Conservation (phyloP, 1,140 invertebrate genomes). For the Spodoptera litura region DNA sequence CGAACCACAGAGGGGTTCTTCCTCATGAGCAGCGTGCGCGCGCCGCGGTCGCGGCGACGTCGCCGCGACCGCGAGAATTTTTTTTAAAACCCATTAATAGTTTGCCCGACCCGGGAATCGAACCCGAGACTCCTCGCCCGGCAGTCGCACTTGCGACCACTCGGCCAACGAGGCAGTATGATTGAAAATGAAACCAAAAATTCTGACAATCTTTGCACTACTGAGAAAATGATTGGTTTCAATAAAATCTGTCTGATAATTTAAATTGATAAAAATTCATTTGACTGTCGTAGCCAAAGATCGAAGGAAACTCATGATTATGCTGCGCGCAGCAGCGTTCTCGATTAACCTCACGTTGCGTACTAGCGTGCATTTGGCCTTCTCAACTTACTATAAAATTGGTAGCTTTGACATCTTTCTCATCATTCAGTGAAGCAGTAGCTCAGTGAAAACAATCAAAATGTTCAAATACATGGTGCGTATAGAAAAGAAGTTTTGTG, state of each 20-base stretch:
- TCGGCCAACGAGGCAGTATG: too few species aligned
- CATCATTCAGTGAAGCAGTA: conserved; percentile 59
- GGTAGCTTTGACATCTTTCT: conserved; percentile 11
- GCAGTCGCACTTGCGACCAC: too few species aligned
- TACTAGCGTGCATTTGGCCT: conserved; percentile 50
- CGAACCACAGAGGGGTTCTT: too few species aligned
- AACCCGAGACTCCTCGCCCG: too few species aligned
- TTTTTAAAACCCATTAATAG: too few species aligned
- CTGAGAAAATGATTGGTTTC: too few species aligned
- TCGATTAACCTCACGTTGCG: background rate
- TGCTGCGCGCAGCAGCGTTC: background rate
- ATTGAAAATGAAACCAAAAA: too few species aligned
- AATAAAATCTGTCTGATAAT: background rate
- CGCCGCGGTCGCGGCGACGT: too few species aligned
- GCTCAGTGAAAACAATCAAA: conserved; percentile 50
- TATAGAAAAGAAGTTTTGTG: background rate
- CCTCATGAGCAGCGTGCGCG: too few species aligned
- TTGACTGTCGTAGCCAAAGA: background rate
- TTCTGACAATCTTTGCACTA: too few species aligned
- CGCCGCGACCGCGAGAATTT: too few species aligned
- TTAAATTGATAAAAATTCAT: background rate
- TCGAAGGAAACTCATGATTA: conserved; percentile 9
- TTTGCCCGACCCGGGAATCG: too few species aligned
- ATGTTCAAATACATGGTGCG: conserved; percentile 49
- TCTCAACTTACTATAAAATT: conserved; percentile 64